phyloP scores from a whole-genome alignment of 2,797 vertebrate species.

The Phoebastria nigripes region DNA sequence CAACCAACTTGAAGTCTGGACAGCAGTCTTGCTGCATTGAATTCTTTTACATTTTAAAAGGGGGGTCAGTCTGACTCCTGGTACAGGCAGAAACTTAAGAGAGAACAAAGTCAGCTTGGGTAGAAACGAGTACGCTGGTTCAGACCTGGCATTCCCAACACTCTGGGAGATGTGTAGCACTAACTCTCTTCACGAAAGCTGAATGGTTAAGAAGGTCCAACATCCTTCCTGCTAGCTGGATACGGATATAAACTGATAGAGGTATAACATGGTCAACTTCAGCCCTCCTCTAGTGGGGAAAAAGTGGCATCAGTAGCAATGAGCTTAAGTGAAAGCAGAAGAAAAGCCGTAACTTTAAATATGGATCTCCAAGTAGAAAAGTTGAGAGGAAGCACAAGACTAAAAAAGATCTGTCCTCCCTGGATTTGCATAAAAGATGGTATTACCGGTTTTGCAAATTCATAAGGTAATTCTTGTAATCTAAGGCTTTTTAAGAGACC shows the following conservation, averaged over 20 bases:
- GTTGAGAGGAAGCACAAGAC: background rate
- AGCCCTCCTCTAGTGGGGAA: background rate
- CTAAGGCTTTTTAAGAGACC: background rate
- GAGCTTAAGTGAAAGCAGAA: background rate
- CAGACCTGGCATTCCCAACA: background rate
- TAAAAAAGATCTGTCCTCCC: background rate
- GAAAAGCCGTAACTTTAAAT: background rate
- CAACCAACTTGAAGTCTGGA: background rate
- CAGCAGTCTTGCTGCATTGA: background rate
- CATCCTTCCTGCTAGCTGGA: background rate
- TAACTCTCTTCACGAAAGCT: background rate
- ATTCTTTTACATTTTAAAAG: background rate
- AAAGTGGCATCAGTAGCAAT: background rate
- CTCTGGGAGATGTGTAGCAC: background rate
- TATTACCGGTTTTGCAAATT: background rate
- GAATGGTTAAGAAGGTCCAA: background rate
- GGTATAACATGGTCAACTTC: background rate
- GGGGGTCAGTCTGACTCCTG: background rate
- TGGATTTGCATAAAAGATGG: background rate
- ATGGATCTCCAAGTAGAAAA: background rate
- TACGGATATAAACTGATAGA: background rate
- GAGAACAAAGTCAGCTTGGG: background rate
- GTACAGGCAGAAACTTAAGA: background rate
- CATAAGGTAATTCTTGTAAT: background rate
- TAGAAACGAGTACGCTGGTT: fast-evolving